phyloP scores from a whole-genome alignment of 2,888 invertebrate genomes.

The Gari tellinella region DNA sequence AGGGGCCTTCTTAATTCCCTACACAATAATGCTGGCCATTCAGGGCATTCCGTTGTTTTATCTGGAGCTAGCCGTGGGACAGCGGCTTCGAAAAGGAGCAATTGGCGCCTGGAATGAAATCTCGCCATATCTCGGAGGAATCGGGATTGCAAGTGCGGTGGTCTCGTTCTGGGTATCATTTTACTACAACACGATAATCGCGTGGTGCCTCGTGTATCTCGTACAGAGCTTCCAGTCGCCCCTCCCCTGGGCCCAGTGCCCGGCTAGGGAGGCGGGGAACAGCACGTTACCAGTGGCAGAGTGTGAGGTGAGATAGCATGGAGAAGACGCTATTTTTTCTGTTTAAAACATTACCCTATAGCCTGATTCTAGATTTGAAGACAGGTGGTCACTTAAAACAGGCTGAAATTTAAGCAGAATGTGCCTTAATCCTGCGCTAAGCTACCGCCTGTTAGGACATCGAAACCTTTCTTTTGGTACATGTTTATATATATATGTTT shows the following conservation, averaged over 20 bases:
- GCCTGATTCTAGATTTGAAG: too few species aligned
- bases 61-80: constrained; percentile 97
- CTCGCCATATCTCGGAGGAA: constrained; percentile 95
- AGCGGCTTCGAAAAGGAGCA: constrained; percentile 94
- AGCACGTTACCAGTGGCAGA: constrained; percentile 45
- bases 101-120: constrained; percentile 97
- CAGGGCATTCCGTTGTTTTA: constrained; percentile 97
- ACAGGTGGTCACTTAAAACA: too few species aligned
- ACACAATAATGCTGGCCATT: constrained; percentile 93
- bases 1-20: constrained; percentile 98
- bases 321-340: too few species aligned
- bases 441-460: too few species aligned
- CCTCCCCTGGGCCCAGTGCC: constrained; percentile 94
- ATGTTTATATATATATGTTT: too few species aligned
- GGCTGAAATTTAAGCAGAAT: too few species aligned
- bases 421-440: too few species aligned
- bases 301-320: constrained; percentile 62
- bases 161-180: constrained; percentile 96
- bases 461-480: too few species aligned
- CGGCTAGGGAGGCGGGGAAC: constrained; percentile 80
- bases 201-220: constrained; percentile 97
- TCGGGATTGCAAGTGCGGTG: constrained; percentile 95
- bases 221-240: constrained; percentile 95
- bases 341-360: too few species aligned
- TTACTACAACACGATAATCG: constrained; percentile 98